These are phyloP conservation scores for Hyalella azteca DNA, from an alignment of 2,888 invertebrate species.

Conservation along the genomic window DNA sequence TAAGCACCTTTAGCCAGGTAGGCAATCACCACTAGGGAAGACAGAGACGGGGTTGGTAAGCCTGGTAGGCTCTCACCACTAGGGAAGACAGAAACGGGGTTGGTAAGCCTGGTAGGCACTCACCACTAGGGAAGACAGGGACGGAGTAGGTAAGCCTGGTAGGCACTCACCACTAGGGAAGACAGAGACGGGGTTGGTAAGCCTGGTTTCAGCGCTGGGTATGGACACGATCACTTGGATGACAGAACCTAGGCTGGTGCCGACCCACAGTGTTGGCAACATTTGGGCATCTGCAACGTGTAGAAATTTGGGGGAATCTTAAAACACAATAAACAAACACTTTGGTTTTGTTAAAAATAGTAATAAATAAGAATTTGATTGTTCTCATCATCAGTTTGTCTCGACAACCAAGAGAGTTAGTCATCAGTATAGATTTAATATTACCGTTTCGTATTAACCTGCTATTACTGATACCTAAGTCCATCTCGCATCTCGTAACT, in stretches of 20 bases:
- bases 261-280: slow-evolving; percentile 95
- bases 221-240: slow-evolving; percentile 64
- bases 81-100: slow-evolving; percentile 77
- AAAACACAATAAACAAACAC: no score
- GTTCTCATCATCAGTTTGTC: no score
- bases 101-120: slow-evolving; percentile 41
- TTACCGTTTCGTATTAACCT: no score
- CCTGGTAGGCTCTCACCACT: slow-evolving; percentile 71
- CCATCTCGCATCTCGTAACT: no score
- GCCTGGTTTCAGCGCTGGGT: slow-evolving; percentile 46
- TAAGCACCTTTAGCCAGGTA: no score
- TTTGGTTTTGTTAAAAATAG: no score
- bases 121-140: background rate
- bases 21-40: background rate
- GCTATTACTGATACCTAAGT: no score
- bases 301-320: background rate
- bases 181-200: slow-evolving; percentile 69
- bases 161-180: slow-evolving; percentile 78
- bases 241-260: slow-evolving; percentile 95
- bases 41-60: slow-evolving; percentile 29
- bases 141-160: background rate
- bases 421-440: no score
- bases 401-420: no score
- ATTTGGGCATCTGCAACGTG: slow-evolving; percentile 76
- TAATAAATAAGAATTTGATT: no score